Evolutionary conservation across 2,113 vertebrate genomes (phyloP).

Genomic region (Hippocampus barbouri): DNA sequence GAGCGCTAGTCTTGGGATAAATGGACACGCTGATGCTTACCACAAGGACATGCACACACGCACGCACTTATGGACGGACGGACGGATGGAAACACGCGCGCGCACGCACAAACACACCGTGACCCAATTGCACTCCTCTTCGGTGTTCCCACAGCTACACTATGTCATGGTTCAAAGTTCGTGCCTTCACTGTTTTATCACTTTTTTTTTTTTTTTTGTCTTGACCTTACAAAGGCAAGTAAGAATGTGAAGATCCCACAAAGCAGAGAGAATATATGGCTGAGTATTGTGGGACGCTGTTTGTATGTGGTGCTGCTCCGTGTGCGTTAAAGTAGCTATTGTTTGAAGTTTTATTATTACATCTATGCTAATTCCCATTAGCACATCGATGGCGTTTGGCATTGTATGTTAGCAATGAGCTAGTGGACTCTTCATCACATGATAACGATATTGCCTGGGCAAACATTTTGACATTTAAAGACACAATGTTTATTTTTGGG

Average conservation of each 20-base stretch:
- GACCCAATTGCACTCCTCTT: background rate
- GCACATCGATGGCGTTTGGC: background rate
- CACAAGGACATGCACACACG: constrained; percentile 4
- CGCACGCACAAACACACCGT: background rate
- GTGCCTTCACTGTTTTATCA: background rate
- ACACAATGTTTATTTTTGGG: no score
- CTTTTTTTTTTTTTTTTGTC: background rate
- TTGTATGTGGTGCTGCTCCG: background rate
- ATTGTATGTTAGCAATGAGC: background rate
- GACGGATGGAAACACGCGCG: background rate
- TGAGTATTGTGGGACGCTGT: no score
- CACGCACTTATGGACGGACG: background rate
- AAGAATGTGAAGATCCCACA: background rate
- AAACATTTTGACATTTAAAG: no score
- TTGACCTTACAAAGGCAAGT: no score
- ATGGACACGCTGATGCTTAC: background rate
- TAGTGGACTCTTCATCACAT: background rate
- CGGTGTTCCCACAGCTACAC: background rate
- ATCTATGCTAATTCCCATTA: background rate
- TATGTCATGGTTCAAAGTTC: background rate
- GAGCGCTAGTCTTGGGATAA: background rate
- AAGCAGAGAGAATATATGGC: no score
- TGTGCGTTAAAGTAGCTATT: background rate
- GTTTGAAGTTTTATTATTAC: background rate
- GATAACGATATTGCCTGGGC: no score